Base-by-base conservation (phyloP, 2,113 vertebrate species). In the Cephalopterus ornatus region DNA sequence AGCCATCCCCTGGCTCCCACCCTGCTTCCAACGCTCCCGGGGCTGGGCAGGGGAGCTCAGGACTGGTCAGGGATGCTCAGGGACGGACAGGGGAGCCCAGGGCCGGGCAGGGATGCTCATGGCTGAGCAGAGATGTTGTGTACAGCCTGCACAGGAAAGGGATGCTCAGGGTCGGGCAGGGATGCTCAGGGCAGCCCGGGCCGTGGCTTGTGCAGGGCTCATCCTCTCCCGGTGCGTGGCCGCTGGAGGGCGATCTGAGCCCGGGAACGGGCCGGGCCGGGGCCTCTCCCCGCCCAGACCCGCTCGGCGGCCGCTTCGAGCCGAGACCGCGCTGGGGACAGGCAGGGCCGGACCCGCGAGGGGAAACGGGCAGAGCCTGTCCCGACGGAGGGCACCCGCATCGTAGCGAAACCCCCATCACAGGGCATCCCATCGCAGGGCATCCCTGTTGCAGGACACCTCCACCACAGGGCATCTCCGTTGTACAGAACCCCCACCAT, bases 241-340 rank as follows among this genome's bases (percentile, higher is more conserved):
- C 93, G 55, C 90, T 73, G 59, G 93, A 39, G 93, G 93, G 93
- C 33, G 30, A 18, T 21, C 66, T 49, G 90, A 20, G 24, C 61
- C 49, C 72, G 39, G 50, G 67, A 84, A 84, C 26, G n/a, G 20
- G 16, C 11, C 8, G 63, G 44, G 4, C 14, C 39, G 19, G 32
- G 52, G 23, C 52, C 39, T 17, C 39, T 72, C 28, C 71, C 30
- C 22, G 50, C 37, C 50, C 30, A 22, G 35, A 24, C 23, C 42
- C 9, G 6, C 59, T 35, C 59, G 8, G 16, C 30, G 8, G 37
- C 37, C 46, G 58, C 49, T 55, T 8, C 50, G 24, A 16, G n/a
- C 20, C 35, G 12, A 4, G 16, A 20, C 15, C 30, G 4, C 9
- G 9, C 23, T 39, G 81, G 27, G 68, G 39, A 39, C 33, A 5